A percentile compares a stretch with the other conserved stretches of the same genome.
Conservation (phyloP, 1,140 invertebrate genomes). For the Lethrus apterus region DNA sequence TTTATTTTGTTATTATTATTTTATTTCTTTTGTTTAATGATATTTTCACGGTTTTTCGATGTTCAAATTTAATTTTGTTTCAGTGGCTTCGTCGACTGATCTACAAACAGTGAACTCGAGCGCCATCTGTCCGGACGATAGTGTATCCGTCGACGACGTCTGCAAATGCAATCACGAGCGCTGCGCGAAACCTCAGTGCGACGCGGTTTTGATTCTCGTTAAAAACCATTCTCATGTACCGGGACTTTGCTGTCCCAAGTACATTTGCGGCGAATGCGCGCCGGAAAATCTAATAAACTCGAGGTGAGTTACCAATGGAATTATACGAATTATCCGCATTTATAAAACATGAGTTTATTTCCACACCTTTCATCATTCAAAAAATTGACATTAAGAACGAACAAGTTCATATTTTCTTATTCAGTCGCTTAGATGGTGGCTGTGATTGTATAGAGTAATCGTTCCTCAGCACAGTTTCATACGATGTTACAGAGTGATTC, state of each 20-base stretch:
- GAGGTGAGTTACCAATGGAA: too few species aligned
- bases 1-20: not conserved
- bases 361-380: too few species aligned
- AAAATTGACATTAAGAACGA: too few species aligned
- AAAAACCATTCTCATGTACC: slow-evolving; percentile 23
- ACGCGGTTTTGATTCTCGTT: slow-evolving; percentile 19
- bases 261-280: slow-evolving; percentile 31
- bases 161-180: slow-evolving; percentile 29
- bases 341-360: too few species aligned
- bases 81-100: not conserved
- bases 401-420: too few species aligned
- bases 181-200: slow-evolving; percentile 30
- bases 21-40: not conserved
- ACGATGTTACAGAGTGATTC: too few species aligned
- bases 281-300: slow-evolving; percentile 24
- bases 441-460: too few species aligned
- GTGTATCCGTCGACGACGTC: slow-evolving; percentile 22
- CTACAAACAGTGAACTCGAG: slow-evolving; percentile 17
- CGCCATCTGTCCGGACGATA: slow-evolving; percentile 32
- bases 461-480: too few species aligned
- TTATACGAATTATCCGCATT: too few species aligned
- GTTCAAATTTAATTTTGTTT: not conserved
- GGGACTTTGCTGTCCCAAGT: slow-evolving; percentile 32
- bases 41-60: not conserved
- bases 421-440: too few species aligned